These are phyloP conservation scores for Melikaiella ostensackeni DNA, from an alignment of 2,888 invertebrate genomes.

Conservation along the genomic window DNA sequence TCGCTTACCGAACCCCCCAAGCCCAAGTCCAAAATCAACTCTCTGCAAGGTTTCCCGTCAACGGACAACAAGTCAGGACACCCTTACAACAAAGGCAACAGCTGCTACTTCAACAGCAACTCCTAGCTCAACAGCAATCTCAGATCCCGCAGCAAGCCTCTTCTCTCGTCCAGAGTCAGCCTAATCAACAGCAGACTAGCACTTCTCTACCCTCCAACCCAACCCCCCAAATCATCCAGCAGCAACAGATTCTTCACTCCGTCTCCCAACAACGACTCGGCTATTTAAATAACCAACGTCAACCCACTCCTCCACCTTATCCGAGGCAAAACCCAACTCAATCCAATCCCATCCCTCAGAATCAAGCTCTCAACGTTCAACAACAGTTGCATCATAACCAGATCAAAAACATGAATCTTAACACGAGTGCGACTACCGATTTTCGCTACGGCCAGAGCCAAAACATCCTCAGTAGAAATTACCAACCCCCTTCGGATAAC, in stretches of 20 bases:
- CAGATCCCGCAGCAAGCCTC: conserved; percentile 3
- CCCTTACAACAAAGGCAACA: conserved; percentile 58
- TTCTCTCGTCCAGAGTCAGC: background rate
- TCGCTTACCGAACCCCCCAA: conserved; percentile 67
- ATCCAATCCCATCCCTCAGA: conserved; percentile 64
- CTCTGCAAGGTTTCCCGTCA: conserved; percentile 70
- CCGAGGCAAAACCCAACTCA: conserved; percentile 72
- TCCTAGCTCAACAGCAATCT: conserved; percentile 55
- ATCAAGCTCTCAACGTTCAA: conserved; percentile 71
- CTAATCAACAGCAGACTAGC: background rate
- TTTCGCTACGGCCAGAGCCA: conserved; percentile 76
- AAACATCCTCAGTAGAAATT: conserved; percentile 75
- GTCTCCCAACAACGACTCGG: conserved; percentile 72
- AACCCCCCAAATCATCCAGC: conserved; percentile 55
- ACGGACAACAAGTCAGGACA: conserved; percentile 70
- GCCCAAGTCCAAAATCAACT: conserved; percentile 63
- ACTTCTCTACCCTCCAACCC: background rate
- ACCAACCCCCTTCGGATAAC: conserved; percentile 48
- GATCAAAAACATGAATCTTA: conserved; percentile 71
- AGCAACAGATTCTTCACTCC: conserved; percentile 58
- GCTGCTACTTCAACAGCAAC: conserved; percentile 65
- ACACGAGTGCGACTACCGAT: conserved; percentile 72
- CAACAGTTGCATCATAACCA: conserved; percentile 75
- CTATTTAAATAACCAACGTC: conserved; percentile 69
- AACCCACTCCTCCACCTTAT: conserved; percentile 64